These are phyloP conservation scores for Avahi laniger DNA, from an alignment of 2,797 vertebrate species.

Conservation along the genomic window DNA sequence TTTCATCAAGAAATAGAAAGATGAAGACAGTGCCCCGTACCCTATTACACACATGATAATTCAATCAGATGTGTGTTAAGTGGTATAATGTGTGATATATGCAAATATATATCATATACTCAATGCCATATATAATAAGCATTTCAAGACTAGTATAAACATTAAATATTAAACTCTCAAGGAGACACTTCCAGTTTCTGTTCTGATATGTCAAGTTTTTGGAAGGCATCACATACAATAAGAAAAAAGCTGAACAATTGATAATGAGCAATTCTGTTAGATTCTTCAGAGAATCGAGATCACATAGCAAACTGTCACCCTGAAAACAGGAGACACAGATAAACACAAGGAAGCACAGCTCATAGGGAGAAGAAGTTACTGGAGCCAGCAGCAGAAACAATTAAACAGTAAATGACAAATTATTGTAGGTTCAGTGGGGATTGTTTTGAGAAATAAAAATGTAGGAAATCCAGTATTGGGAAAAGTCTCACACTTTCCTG, in stretches of 20 bases:
- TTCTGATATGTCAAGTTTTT: background rate
- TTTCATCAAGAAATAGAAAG: background rate
- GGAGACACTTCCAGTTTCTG: background rate
- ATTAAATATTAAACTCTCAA: background rate
- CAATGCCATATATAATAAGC: background rate
- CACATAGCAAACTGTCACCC: background rate
- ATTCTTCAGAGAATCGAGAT: background rate
- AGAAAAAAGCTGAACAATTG: background rate
- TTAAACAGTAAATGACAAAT: background rate
- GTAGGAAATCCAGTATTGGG: accelerated
- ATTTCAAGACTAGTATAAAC: background rate
- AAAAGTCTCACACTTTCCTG: background rate
- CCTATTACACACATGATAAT: background rate
- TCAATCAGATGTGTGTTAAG: background rate
- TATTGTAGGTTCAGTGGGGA: background rate
- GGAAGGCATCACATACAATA: background rate
- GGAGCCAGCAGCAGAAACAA: background rate
- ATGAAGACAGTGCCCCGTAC: background rate
- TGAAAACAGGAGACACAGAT: background rate
- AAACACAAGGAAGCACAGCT: background rate
- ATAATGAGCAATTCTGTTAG: background rate
- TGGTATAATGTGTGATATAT: background rate
- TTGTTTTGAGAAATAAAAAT: background rate
- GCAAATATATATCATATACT: background rate
- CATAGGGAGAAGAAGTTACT: background rate